Percentiles rank a stretch among this genome's conserved stretches.
Conservation (phyloP, 2,888 invertebrate genomes). For the Drosophila macrospina region DNA sequence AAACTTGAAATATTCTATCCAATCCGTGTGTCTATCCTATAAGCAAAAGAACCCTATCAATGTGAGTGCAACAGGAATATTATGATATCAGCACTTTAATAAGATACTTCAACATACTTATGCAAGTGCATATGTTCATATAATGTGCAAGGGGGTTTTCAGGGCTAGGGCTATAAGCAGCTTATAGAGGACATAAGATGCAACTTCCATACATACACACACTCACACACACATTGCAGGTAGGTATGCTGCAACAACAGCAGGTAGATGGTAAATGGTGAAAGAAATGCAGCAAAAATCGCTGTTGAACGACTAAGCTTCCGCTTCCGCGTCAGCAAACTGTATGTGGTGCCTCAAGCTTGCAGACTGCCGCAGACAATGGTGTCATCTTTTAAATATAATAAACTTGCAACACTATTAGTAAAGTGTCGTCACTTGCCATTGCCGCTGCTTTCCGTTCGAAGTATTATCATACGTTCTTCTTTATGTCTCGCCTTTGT, state of each 20-base stretch:
- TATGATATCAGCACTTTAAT: constrained; percentile 4
- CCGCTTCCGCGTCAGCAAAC: constrained; percentile 32
- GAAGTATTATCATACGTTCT: neutral
- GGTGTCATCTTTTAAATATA: constrained; percentile 47
- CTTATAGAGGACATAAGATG: neutral
- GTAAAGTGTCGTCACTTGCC: constrained; percentile 25
- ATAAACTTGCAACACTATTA: constrained; percentile 50
- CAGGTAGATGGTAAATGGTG: neutral
- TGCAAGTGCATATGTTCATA: neutral
- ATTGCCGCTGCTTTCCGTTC: constrained; percentile 9
- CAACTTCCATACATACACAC: neutral
- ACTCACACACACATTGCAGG: constrained; percentile 7
- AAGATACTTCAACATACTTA: neutral
- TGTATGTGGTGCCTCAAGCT: constrained; percentile 9
- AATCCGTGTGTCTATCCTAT: neutral
- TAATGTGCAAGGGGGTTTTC: neutral
- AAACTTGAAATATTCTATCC: neutral
- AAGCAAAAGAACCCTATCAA: neutral
- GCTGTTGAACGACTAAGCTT: constrained; percentile 31
- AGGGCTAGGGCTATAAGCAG: constrained; percentile 11
- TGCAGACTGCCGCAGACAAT: constrained; percentile 27
- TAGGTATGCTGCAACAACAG: neutral
- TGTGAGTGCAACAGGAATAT: neutral
- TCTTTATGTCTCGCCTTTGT: constrained; percentile 11
- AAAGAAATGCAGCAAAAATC: constrained; percentile 23